Evolutionary conservation across 2,113 vertebrate species (phyloP).

Genomic region (Echinops telfairi): DNA sequence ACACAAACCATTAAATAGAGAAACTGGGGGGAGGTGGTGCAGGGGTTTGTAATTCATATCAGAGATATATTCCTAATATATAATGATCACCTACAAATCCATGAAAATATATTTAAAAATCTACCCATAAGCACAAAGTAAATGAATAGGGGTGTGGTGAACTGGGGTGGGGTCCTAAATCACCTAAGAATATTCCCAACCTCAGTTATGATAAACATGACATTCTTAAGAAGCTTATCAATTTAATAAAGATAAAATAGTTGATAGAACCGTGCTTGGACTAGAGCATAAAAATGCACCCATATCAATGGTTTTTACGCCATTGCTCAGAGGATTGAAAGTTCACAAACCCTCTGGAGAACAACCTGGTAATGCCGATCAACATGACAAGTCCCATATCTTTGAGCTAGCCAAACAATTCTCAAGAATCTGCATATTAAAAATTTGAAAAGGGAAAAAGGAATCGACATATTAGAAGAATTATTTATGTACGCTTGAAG

Average conservation of each 20-base stretch:
- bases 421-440: background rate
- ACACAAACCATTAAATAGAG: background rate
- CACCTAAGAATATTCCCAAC: background rate
- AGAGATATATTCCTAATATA: background rate
- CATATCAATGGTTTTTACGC: background rate
- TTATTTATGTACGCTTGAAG: background rate
- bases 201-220: background rate
- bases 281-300: background rate
- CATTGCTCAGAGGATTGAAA: background rate
- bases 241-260: constrained; percentile 20
- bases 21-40: background rate
- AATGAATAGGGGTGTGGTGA: background rate
- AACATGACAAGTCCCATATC: background rate
- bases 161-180: background rate
- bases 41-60: background rate
- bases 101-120: constrained; percentile 9
- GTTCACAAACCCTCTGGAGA: background rate
- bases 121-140: background rate
- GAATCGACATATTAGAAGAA: background rate
- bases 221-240: background rate
- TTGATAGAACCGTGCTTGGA: background rate
- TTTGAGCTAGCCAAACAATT: background rate
- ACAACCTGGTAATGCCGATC: background rate
- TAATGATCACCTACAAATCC: background rate
- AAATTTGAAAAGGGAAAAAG: background rate